Evolutionary conservation across 2,113 vertebrate species (phyloP), one percentile per base, ranked within the genome.

Genomic region (Patagioenas fasciata): DNA sequence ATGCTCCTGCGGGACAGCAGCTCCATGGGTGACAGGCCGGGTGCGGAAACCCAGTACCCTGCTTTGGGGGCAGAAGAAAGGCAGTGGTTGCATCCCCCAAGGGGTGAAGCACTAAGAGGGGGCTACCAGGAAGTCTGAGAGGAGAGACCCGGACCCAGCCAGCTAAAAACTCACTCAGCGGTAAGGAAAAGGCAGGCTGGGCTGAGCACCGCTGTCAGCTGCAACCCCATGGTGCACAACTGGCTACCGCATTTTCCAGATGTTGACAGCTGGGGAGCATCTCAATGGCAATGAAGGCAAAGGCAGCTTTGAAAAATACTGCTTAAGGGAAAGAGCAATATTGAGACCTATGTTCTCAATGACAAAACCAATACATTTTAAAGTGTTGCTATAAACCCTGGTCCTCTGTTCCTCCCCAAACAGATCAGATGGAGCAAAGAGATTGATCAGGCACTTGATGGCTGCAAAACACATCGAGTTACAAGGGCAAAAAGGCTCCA

Each of bases 11-110:
- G 32, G n/a, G 58, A 53, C 75, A 75, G 69, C 15, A 70, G 50
- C 25, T 50, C 40, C 56, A 31, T 0, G 1, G 29, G 25, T 70
- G 80, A 57, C 29, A 9, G 0, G 0, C 9, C 2, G 21, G n/a
- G 15, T 31, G 73, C 1, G 4, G 48, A 42, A 19, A 77, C 5
- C 31, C 0, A 0, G 2, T 67, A 48, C 4, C 34, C 25, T 34
- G 17, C 2, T 21, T 51, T 29, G 51, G 28, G 31, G 75, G 51
- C 66, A 79, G 48, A 53, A n/a, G 32, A 67, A 57, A 42, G 53
- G 29, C 10, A 72, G 34, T 1, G 3, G 15, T 10, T 73, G 32
- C 28, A 69, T 17, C 26, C n/a, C 6, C 14, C 29, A 38, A 28
- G 15, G 40, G 20, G 14, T 44, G n/a, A 54, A 29, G 31, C 25